These are phyloP conservation scores for Polymixis flavicincta DNA, from an alignment of 2,888 invertebrate species.

Conservation along the genomic window DNA sequence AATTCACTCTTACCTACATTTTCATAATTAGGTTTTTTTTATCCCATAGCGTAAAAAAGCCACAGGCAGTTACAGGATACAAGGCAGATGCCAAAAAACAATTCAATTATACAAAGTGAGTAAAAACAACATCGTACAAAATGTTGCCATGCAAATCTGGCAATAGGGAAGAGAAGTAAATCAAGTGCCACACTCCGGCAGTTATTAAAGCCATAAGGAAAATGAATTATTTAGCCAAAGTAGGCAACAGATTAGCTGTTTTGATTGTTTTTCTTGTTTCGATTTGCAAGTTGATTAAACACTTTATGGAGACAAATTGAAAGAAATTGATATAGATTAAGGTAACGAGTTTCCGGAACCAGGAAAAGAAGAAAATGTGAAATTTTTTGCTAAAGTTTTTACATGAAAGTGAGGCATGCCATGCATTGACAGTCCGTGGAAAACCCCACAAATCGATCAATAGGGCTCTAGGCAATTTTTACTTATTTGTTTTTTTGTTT, in stretches of 20 bases:
- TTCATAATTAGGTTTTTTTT: slow-evolving; percentile 41
- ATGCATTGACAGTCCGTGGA: neutral
- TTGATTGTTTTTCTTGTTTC: slow-evolving; percentile 47
- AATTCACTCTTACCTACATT: slow-evolving; percentile 3
- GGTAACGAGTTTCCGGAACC: neutral
- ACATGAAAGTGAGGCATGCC: too few relatives aligned
- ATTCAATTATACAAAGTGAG: slow-evolving; percentile 58
- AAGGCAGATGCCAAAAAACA: slow-evolving; percentile 52
- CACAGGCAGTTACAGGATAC: slow-evolving; percentile 28
- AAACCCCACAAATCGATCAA: neutral
- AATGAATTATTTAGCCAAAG: slow-evolving; percentile 51
- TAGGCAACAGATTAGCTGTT: slow-evolving; percentile 38
- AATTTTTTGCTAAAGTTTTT: neutral
- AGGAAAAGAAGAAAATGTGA: neutral
- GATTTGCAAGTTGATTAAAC: slow-evolving; percentile 39
- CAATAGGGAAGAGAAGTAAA: slow-evolving; percentile 37
- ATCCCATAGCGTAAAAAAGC: slow-evolving; percentile 26
- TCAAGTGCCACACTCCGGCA: slow-evolving; percentile 46
- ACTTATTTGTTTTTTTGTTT: too few relatives aligned
- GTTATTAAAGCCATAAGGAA: slow-evolving; percentile 50
- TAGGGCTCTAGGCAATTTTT: neutral
- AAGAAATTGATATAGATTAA: slow-evolving; percentile 12
- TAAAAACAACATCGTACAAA: slow-evolving; percentile 49
- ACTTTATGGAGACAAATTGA: slow-evolving; percentile 27
- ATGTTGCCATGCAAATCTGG: slow-evolving; percentile 61